These are phyloP conservation scores for Chloroclysta siterata DNA, from an alignment of 2,888 invertebrate species.

Conservation along the genomic window DNA sequence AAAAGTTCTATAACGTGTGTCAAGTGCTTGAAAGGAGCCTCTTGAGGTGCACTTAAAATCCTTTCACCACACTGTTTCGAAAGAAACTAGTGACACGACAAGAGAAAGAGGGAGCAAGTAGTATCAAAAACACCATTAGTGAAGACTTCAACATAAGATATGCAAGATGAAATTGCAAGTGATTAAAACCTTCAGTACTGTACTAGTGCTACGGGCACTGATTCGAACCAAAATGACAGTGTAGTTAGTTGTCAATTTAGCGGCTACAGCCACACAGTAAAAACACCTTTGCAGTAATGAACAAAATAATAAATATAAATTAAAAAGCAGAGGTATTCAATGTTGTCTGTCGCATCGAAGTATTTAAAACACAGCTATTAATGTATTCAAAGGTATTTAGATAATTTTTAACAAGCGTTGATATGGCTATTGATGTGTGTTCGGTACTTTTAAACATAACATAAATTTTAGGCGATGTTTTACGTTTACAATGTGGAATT, in stretches of 20 bases:
- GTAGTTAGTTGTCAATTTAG: constrained; percentile 38
- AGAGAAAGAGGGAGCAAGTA: no score
- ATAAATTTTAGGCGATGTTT: constrained; percentile 9
- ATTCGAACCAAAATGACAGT: constrained; percentile 21
- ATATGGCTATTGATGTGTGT: constrained; percentile 1
- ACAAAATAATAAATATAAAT: constrained; percentile 30
- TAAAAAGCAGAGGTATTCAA: constrained; percentile 32
- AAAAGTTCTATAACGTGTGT: no score
- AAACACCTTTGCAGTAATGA: constrained; percentile 36
- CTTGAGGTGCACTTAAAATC: no score
- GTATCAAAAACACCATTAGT: no score
- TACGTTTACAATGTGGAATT: constrained; percentile 12
- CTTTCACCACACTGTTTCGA: no score
- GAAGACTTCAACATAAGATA: no score
- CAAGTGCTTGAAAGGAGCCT: no score
- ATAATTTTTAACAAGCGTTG: constrained; percentile 25
- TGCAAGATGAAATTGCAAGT: no score
- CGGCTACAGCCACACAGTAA: constrained; percentile 56
- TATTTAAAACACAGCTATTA: not conserved
- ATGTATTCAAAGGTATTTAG: constrained; percentile 31
- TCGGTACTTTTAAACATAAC: constrained; percentile 13
- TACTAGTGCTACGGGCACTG: constrained; percentile 4
- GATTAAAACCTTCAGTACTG: not conserved
- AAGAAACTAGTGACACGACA: no score
- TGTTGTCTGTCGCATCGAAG: constrained; percentile 2